phyloP scores from a whole-genome alignment of 30 jellyfish, hydroid and myxozoan genomes.

The Turritopsis dohrnii region DNA sequence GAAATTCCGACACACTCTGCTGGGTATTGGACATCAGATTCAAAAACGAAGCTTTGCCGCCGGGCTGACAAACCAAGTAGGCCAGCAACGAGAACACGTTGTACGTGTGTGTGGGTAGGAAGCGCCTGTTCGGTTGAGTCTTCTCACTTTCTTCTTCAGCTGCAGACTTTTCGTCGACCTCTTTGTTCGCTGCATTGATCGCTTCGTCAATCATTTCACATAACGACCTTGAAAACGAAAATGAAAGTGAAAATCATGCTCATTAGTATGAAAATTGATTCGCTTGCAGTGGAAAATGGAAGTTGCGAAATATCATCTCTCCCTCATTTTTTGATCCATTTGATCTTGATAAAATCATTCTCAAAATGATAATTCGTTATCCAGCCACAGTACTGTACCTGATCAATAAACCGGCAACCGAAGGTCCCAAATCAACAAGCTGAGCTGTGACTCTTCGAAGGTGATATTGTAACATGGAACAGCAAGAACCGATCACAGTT shows the following conservation, averaged over 20 bases:
- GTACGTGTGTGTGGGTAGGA: conserved; percentile 1
- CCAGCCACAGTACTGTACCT: no score
- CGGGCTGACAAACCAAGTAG: conserved; percentile 79
- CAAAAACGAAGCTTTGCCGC: conserved; percentile 80
- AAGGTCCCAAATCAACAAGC: conserved; percentile 83
- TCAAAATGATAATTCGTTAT: no score
- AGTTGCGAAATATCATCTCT: no score
- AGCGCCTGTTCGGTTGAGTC: neutral
- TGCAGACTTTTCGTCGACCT: conserved; percentile 19
- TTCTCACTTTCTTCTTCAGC: conserved; percentile 5
- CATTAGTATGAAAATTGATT: neutral
- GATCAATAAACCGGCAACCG: conserved; percentile 60
- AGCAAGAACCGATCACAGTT: conserved; percentile 69
- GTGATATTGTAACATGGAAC: conserved; percentile 69
- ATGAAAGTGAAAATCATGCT: neutral
- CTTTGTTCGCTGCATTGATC: conserved; percentile 15
- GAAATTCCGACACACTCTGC: conserved; percentile 26
- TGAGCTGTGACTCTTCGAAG: conserved; percentile 70
- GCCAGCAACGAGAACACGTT: conserved; percentile 54
- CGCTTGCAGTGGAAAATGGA: no score
- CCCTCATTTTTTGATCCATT: no score
- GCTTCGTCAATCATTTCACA: conserved; percentile 45
- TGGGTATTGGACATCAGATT: conserved; percentile 35
- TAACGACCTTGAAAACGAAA: neutral
- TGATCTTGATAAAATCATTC: no score